A percentile compares a stretch with the other conserved stretches of the same genome.
phyloP scores from a whole-genome alignment of 35 echinoderm and acorn worm species.

The Apostichopus parvimensis region DNA sequence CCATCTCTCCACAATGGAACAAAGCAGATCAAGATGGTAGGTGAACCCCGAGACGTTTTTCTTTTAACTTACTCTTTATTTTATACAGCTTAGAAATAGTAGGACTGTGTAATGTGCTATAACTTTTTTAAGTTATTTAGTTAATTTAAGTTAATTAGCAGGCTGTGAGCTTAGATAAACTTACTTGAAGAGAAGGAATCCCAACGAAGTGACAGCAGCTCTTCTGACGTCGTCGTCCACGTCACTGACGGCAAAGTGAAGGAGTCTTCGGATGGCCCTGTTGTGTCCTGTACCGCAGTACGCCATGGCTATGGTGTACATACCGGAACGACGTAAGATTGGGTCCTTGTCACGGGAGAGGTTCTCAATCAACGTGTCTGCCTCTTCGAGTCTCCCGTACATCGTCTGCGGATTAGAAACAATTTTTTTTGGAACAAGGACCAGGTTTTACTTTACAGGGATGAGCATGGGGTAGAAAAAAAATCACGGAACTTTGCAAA shows the following conservation, averaged over 20 bases:
- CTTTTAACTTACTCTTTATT: too few relatives aligned
- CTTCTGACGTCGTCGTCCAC: slow-evolving; percentile 92
- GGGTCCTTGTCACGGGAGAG: slow-evolving; percentile 91
- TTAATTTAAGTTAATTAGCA: too few relatives aligned
- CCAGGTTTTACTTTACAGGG: background rate
- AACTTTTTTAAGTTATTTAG: too few relatives aligned
- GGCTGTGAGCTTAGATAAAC: background rate
- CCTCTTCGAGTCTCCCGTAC: slow-evolving; percentile 95
- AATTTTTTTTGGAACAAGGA: too few relatives aligned
- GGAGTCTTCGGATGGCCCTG: slow-evolving; percentile 84
- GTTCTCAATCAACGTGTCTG: slow-evolving; percentile 93
- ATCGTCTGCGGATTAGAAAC: slow-evolving; percentile 65
- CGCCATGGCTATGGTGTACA: slow-evolving; percentile 96
- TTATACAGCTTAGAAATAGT: too few relatives aligned
- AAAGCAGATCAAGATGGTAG: too few relatives aligned
- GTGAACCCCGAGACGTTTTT: too few relatives aligned
- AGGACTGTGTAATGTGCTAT: too few relatives aligned
- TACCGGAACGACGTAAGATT: slow-evolving; percentile 87
- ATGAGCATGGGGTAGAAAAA: too few relatives aligned
- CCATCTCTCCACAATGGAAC: too few relatives aligned
- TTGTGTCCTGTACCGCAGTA: slow-evolving; percentile 97
- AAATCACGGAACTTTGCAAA: too few relatives aligned
- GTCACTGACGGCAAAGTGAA: slow-evolving; percentile 96
- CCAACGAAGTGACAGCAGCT: slow-evolving; percentile 91
- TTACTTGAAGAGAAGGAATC: slow-evolving; percentile 93